These are phyloP conservation scores for Salticus scenicus DNA, from an alignment of 2,888 invertebrate genomes.

Conservation along the genomic window DNA sequence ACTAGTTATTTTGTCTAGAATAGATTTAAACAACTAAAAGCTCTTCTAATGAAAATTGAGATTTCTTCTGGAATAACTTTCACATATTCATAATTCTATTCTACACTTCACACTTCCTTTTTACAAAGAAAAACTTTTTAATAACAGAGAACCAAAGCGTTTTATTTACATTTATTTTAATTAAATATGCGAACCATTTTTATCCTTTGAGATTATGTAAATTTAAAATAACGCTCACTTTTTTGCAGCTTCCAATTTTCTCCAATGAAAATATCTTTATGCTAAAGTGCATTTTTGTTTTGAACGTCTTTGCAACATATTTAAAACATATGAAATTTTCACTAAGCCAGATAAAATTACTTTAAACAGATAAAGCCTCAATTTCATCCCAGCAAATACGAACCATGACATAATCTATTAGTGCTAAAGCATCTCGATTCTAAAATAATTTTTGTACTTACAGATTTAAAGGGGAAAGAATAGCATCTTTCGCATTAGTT, in stretches of 20 bases:
- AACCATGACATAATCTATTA: constrained; percentile 5
- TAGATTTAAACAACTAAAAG: too few species aligned
- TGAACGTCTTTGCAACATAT: not conserved
- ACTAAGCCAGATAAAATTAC: constrained; percentile 17
- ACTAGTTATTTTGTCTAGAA: too few species aligned
- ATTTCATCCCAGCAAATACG: not conserved
- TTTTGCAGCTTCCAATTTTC: not conserved
- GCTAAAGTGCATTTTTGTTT: not conserved
- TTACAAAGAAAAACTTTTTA: too few species aligned
- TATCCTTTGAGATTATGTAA: not conserved
- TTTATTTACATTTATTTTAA: not conserved
- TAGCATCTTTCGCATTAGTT: not conserved
- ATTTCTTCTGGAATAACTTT: too few species aligned
- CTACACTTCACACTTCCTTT: too few species aligned
- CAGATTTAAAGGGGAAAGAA: constrained; percentile 3
- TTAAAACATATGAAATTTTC: not conserved
- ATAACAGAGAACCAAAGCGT: too few species aligned
- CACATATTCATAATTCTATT: too few species aligned
- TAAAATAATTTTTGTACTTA: constrained; percentile 1
- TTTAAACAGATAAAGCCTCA: constrained; percentile 9
- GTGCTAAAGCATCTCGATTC: not conserved
- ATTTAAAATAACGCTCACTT: not conserved
- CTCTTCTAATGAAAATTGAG: too few species aligned
- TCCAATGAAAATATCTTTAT: not conserved
- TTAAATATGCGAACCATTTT: not conserved